Evolutionary conservation across 2,888 invertebrate species (phyloP), one percentile per base, ranked within the genome.

Genomic region (Achlya flavicornis): DNA sequence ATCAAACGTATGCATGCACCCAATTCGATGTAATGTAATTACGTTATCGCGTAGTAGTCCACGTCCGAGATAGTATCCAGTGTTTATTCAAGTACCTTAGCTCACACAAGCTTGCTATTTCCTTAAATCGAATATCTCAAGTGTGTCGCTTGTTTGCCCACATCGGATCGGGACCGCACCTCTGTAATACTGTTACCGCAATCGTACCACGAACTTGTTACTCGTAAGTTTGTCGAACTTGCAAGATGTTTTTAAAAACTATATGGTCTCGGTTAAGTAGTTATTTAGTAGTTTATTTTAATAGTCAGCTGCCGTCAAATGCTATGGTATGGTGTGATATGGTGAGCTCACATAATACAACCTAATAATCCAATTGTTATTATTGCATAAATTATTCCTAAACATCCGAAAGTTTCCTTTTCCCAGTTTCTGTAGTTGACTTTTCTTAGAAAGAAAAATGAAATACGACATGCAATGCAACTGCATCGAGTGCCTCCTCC

Each of bases 51-150:
- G 4, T 4, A 7, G 7, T 35, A 35, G 6, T 41, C 35, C 11
- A 41, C 41, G 16, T 26, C 14, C n/a, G 3, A 43, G 60, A 38
- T 41, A 59, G 35, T 38, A 59, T 32, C 35, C 19, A 60, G 60
- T 60, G 43, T 43, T 60, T 43, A 60, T 43, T 60, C 60, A 60
- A 43, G 60, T 60, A 26, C 43, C 41, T 60, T 26, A 60, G 60
- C 32, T 6, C 33, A 11, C 69, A 69, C 67, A 72, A 70, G 70
- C 67, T 70, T 68, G 68, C 70, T 71, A 72, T 77, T 72, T 69
- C 71, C 73, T 68, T 71, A 74, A 76, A 78, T 76, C 74, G 75
- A 77, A 79, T 78, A 79, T 72, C 68, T 67, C 61, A 66, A 72
- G 68, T 67, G 68, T 71, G 72, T 68, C 68, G 68, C 66, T 66